These are phyloP conservation scores for Amblyraja radiata DNA, from an alignment of 2,797 vertebrate species.

Conservation along the genomic window DNA sequence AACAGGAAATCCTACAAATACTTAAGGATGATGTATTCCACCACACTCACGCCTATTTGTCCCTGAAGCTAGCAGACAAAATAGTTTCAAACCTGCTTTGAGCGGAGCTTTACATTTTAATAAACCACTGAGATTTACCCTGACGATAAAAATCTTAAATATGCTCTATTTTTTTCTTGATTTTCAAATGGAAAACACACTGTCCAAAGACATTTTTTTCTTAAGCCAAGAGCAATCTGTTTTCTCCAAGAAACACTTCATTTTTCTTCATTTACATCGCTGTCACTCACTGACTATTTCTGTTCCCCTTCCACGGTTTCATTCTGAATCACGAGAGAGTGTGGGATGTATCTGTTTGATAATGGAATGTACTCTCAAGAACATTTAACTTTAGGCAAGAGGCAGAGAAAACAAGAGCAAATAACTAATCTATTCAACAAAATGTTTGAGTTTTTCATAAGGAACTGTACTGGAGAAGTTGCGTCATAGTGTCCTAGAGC, in stretches of 20 bases:
- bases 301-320: constrained; percentile 33
- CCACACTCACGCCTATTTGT: background rate
- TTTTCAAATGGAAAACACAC: background rate
- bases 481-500: too few species aligned
- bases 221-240: background rate
- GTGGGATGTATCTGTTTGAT: background rate
- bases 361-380: background rate
- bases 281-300: constrained; percentile 22
- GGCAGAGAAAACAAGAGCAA: background rate
- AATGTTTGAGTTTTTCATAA: background rate
- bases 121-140: background rate
- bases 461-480: too few species aligned
- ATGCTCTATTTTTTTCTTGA: background rate
- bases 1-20: constrained; percentile 6
- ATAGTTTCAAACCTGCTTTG: background rate
- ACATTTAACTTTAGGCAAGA: background rate
- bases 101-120: background rate
- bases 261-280: background rate
- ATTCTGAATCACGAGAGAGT: constrained; percentile 6
- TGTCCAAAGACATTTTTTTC: background rate
- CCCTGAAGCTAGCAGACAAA: background rate
- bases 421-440: background rate
- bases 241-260: background rate
- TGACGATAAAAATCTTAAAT: background rate
- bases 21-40: constrained; percentile 3